phyloP scores from a whole-genome alignment of 2,113 vertebrate genomes.

The Procavia capensis region DNA sequence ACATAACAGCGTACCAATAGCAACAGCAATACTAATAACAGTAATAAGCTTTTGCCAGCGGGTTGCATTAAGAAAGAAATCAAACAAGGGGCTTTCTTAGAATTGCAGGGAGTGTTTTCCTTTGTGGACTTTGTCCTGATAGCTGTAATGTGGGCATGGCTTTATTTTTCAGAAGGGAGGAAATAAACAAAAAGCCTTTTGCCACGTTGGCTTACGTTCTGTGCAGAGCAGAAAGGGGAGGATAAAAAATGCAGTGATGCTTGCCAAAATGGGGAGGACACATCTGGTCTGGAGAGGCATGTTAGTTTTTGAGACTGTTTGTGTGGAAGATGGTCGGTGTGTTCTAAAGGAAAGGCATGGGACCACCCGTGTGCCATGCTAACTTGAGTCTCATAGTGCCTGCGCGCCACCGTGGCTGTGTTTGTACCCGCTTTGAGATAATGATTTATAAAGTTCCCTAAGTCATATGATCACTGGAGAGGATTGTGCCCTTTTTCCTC shows the following conservation, averaged over 20 bases:
- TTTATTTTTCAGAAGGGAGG: conserved; percentile 84
- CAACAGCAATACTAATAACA: neutral
- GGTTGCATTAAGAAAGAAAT: neutral
- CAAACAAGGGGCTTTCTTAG: neutral
- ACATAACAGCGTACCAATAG: no score
- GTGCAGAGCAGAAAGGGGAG: conserved; percentile 82
- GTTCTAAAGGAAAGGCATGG: neutral
- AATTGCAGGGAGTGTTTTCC: conserved; percentile 32
- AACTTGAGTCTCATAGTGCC: neutral
- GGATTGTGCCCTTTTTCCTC: conserved; percentile 36
- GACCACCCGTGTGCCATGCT: neutral
- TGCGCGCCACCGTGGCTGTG: neutral
- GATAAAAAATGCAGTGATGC: conserved; percentile 79
- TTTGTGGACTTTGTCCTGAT: conserved; percentile 67
- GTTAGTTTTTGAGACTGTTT: conserved; percentile 76
- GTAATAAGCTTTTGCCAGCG: neutral
- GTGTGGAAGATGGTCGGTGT: neutral
- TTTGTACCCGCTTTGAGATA: neutral
- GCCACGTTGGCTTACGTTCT: conserved; percentile 83
- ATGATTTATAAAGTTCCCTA: neutral
- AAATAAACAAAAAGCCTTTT: conserved; percentile 84
- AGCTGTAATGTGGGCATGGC: conserved; percentile 68
- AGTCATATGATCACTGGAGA: neutral
- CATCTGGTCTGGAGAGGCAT: conserved; percentile 66
- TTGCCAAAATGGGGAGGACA: conserved; percentile 84